These are phyloP conservation scores for Schrankia costaestrigalis DNA, from an alignment of 2,888 invertebrate species.

Conservation along the genomic window DNA sequence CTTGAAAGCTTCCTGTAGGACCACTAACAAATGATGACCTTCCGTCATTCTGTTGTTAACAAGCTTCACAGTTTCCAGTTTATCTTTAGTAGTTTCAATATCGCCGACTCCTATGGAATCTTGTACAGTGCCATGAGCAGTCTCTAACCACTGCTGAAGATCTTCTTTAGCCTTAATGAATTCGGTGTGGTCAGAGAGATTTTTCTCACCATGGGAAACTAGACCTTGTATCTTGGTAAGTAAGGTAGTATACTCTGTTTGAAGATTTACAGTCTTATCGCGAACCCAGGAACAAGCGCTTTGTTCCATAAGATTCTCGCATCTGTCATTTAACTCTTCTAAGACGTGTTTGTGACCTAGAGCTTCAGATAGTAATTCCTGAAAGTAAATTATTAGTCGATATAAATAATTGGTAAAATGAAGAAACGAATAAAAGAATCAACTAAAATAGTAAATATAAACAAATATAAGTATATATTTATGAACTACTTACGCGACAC, in stretches of 20 bases:
- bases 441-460: neutral
- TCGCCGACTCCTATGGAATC: conserved; percentile 92
- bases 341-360: conserved; percentile 87
- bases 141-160: conserved; percentile 90
- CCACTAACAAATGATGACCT: conserved; percentile 91
- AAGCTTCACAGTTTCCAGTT: conserved; percentile 89
- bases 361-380: conserved; percentile 88
- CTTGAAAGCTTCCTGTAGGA: conserved; percentile 90
- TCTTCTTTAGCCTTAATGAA: conserved; percentile 92
- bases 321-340: conserved; percentile 92
- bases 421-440: neutral
- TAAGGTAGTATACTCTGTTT: conserved; percentile 89
- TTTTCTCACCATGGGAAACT: conserved; percentile 93
- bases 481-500: conserved; percentile 81
- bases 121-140: conserved; percentile 89
- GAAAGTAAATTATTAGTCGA: conserved; percentile 23
- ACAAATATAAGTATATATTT: neutral
- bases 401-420: no score
- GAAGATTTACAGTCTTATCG: conserved; percentile 91
- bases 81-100: conserved; percentile 87
- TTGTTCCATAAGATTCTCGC: conserved; percentile 92
- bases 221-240: conserved; percentile 89
- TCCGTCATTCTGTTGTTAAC: conserved; percentile 87
- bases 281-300: conserved; percentile 92
- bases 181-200: conserved; percentile 94